Percentiles rank a stretch among this genome's conserved stretches.
Conservation (phyloP, 2,797 vertebrate species). For the Acanthopagrus latus region DNA sequence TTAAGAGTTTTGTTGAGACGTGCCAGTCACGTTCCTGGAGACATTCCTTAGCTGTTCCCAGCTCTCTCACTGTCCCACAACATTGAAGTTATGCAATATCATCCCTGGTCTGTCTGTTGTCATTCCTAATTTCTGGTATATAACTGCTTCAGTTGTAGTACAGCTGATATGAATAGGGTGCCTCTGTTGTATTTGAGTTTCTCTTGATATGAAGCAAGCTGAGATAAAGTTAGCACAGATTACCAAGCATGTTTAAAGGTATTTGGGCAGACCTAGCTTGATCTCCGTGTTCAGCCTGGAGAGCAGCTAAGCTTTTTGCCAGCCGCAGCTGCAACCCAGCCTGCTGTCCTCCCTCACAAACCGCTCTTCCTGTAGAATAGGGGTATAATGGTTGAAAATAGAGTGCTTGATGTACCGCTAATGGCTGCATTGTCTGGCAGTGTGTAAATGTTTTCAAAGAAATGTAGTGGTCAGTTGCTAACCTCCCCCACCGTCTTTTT, state of each 20-base stretch:
- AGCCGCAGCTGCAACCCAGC: slow-evolving; percentile 35
- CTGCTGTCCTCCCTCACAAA: slow-evolving; percentile 46
- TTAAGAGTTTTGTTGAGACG: slow-evolving; percentile 65
- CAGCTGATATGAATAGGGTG: neutral
- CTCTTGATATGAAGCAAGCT: neutral
- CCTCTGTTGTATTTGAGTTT: slow-evolving; percentile 14
- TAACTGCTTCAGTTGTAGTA: slow-evolving; percentile 8
- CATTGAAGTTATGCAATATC: slow-evolving; percentile 39
- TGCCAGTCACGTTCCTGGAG: slow-evolving; percentile 60
- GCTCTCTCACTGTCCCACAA: slow-evolving; percentile 26
- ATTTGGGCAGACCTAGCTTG: slow-evolving; percentile 22
- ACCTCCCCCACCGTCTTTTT: slow-evolving; percentile 50
- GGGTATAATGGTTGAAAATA: slow-evolving; percentile 70
- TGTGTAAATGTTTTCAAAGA: slow-evolving; percentile 79
- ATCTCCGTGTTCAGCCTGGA: slow-evolving; percentile 29
- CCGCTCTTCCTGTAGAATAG: slow-evolving; percentile 50
- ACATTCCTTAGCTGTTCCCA: slow-evolving; percentile 61
- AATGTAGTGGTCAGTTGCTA: slow-evolving; percentile 74
- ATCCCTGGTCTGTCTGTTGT: slow-evolving; percentile 24
- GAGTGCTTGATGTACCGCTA: slow-evolving; percentile 72
- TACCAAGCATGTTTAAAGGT: slow-evolving; percentile 21
- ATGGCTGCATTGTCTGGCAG: slow-evolving; percentile 68
- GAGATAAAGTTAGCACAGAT: slow-evolving; percentile 1
- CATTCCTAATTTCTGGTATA: slow-evolving; percentile 9
- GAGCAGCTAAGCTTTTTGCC: slow-evolving; percentile 43